Evolutionary conservation across 2,113 vertebrate genomes (phyloP).

Genomic region (Syngnathus typhle): DNA sequence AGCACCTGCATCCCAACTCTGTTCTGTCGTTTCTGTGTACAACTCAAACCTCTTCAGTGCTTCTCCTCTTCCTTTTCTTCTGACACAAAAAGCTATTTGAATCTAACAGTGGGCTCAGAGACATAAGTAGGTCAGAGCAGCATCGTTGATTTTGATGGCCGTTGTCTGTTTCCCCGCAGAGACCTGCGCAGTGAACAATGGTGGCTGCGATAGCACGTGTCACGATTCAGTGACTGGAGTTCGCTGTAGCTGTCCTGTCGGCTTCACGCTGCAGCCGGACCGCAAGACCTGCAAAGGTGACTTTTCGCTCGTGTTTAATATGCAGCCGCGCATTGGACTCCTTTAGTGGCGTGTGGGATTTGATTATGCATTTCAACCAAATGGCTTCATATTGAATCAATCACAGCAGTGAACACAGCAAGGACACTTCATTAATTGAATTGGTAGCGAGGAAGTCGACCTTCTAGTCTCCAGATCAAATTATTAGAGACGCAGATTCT

Average conservation of each 20-base stretch:
- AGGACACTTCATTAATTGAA: background rate
- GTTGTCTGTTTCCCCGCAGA: slow-evolving; percentile 70
- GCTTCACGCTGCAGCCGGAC: slow-evolving; percentile 93
- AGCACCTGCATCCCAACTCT: slow-evolving; percentile 11
- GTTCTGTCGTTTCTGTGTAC: slow-evolving; percentile 2
- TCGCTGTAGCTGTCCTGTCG: slow-evolving; percentile 96
- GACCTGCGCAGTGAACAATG: slow-evolving; percentile 96
- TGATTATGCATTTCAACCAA: background rate
- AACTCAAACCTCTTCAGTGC: slow-evolving; percentile 16
- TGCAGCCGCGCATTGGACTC: background rate
- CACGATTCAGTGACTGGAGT: slow-evolving; percentile 88
- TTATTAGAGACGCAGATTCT: background rate
- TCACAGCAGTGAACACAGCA: background rate
- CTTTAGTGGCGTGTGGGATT: background rate
- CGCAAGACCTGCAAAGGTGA: slow-evolving; percentile 96
- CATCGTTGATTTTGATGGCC: slow-evolving; percentile 7
- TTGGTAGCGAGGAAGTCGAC: background rate
- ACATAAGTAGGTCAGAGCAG: slow-evolving; percentile 33
- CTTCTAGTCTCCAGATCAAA: background rate
- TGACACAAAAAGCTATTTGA: slow-evolving; percentile 14
- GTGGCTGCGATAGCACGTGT: slow-evolving; percentile 95
- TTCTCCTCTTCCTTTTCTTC: slow-evolving; percentile 18
- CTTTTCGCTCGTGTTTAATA: background rate
- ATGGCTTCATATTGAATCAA: background rate
- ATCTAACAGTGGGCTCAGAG: slow-evolving; percentile 11